Evolutionary conservation across 2,113 vertebrate genomes (phyloP), one percentile per base, ranked within the genome.

Genomic region (Pomatostomus ruficeps): DNA sequence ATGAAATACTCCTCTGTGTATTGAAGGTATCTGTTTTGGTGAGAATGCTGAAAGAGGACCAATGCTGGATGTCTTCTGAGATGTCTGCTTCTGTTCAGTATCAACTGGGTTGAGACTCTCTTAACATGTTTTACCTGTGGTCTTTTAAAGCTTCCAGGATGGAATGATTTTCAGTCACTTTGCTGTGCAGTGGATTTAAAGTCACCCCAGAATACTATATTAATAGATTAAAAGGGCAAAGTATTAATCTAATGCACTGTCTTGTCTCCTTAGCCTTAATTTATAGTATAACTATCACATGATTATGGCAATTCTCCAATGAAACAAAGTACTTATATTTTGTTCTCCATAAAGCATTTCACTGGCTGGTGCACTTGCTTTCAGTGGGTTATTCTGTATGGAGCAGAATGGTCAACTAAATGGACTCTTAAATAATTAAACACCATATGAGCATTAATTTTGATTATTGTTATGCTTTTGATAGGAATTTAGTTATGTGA

Each of bases 101-200:
- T 92, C 92, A 91, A 25, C 7, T 7, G 42, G 86, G 82, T 55
- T 76, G 95, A 95, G 97, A 96, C 79, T 96, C 95, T 89, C 92
- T 96, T 95, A 97, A 68, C 89, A 21, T 5, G 7, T 84, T 96
- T 96, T 94, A 85, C 89, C 95, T 81, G 89, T 96, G 97, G 94
- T 97, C 95, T 98, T 97, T 97, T 94, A 95, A 97, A 98, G 84
- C 92, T 96, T 96, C 97, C 97, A 97, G 93, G 26, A 29, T 36
- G 55, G 93, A 98, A 98, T 91, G 97, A 97, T 98, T 98, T 98
- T 95, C 97, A 97, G 97, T 97, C 97, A 97, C 88, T 97, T 89
- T n/a, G 35, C 75, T 96, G 88, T 58, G 85, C 66, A 97, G 80
- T 96, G 89, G 95, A 93, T 97, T 97, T 97, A 97, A 97, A 97